Conservation (phyloP, 2,888 invertebrate genomes). For the Hipparchia semele region DNA sequence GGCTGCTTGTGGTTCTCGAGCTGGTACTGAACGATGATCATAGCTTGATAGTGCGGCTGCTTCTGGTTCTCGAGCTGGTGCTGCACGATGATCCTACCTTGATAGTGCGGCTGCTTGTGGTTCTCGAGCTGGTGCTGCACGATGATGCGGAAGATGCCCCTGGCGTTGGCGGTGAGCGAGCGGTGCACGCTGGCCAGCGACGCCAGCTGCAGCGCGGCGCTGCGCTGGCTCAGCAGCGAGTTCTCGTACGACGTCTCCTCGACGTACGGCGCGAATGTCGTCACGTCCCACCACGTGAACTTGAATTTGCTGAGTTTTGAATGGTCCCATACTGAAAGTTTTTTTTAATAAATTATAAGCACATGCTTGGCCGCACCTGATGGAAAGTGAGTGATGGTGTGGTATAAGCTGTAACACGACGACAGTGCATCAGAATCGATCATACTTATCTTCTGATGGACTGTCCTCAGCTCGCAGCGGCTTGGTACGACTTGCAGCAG, state of each 20-base stretch:
- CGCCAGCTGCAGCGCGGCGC: constrained; percentile 89
- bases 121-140: constrained; percentile 92
- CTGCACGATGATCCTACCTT: constrained; percentile 86
- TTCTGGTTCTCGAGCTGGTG: constrained; percentile 91
- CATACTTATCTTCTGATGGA: too few relatives aligned
- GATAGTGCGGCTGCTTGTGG: constrained; percentile 87
- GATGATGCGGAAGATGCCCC: constrained; percentile 91
- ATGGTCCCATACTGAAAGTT: constrained; percentile 92
- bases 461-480: too few relatives aligned
- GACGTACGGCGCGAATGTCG: constrained; percentile 91
- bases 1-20: constrained; percentile 87
- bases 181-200: constrained; percentile 95
- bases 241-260: constrained; percentile 94
- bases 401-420: too few relatives aligned
- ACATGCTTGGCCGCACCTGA: too few relatives aligned
- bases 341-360: too few relatives aligned
- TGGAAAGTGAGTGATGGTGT: too few relatives aligned
- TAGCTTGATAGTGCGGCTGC: constrained; percentile 70
- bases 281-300: constrained; percentile 96
- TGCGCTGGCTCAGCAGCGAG: constrained; percentile 91
- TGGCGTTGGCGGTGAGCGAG: constrained; percentile 94
- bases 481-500: too few relatives aligned
- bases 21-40: constrained; percentile 90
- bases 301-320: constrained; percentile 92
- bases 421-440: too few relatives aligned